These are phyloP conservation scores for Leucophenga maculata DNA, from an alignment of 2,888 invertebrate species.

Conservation along the genomic window DNA sequence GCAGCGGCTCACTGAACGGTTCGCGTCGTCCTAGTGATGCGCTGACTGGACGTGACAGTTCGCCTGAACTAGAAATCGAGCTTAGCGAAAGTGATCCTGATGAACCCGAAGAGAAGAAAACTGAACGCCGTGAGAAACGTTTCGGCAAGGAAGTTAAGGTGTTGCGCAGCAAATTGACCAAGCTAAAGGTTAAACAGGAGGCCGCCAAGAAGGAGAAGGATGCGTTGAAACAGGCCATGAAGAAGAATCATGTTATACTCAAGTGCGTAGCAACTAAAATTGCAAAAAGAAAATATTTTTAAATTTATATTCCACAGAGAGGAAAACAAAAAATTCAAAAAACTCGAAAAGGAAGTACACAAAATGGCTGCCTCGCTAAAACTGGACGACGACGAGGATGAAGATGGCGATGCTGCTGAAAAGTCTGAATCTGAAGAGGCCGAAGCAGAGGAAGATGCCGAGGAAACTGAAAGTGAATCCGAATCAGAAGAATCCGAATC, in stretches of 20 bases:
- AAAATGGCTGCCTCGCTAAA: constrained; percentile 93
- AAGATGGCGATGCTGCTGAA: constrained; percentile 73
- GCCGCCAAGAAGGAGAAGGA: constrained; percentile 85
- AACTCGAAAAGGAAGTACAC: constrained; percentile 88
- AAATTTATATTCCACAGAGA: constrained; percentile 72
- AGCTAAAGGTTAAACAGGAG: constrained; percentile 77
- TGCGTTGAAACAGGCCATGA: constrained; percentile 84
- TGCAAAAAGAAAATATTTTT: not conserved
- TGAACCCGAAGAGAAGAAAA: constrained; percentile 78
- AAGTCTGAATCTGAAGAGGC: constrained; percentile 69
- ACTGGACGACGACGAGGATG: constrained; percentile 81
- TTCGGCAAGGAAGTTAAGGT: constrained; percentile 72
- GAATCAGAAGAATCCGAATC: constrained; percentile 81
- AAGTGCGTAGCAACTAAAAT: constrained; percentile 72
- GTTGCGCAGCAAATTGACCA: constrained; percentile 73
- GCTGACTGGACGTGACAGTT: constrained; percentile 73
- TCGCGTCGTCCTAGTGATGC: constrained; percentile 71
- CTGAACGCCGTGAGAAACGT: constrained; percentile 81
- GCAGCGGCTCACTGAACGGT: constrained; percentile 63
- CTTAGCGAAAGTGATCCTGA: constrained; percentile 78
- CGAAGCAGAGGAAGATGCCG: constrained; percentile 73
- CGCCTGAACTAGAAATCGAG: constrained; percentile 77
- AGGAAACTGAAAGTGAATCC: constrained; percentile 79
- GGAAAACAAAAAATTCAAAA: constrained; percentile 87
- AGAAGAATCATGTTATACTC: constrained; percentile 84